Percentiles rank a stretch among this genome's conserved stretches.
phyloP scores from a whole-genome alignment of 2,888 invertebrate species.

The Perizoma flavofasciatum region DNA sequence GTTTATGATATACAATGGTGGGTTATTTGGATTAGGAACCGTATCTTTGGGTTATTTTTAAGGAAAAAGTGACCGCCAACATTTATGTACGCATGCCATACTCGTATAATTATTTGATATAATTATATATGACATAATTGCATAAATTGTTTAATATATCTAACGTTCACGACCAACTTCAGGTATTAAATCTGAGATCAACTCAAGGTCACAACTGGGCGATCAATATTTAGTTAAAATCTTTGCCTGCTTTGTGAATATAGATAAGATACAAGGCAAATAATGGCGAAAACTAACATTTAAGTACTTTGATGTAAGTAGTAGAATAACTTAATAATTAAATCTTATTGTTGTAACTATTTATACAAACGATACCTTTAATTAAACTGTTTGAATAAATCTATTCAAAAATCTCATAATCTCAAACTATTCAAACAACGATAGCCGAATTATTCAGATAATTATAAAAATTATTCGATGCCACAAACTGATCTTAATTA shows the following conservation, averaged over 20 bases:
- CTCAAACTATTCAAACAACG: slow-evolving; percentile 6
- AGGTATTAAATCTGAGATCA: too few species aligned
- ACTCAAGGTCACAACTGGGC: too few species aligned
- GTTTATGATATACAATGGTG: slow-evolving; percentile 17
- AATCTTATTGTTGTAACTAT: background rate
- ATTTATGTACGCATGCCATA: too few species aligned
- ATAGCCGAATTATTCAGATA: slow-evolving; percentile 6
- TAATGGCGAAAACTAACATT: slow-evolving; percentile 6
- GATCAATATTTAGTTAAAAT: too few species aligned
- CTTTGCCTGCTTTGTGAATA: background rate
- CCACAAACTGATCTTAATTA: slow-evolving; percentile 46
- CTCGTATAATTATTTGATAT: too few species aligned
- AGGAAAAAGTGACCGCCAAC: too few species aligned
- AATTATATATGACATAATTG: too few species aligned
- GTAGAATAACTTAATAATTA: background rate
- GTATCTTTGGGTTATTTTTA: slow-evolving; percentile 16
- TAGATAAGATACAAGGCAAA: background rate
- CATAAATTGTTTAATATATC: too few species aligned
- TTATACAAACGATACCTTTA: too few species aligned
- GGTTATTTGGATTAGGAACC: slow-evolving; percentile 32
- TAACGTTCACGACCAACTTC: too few species aligned
- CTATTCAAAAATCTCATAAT: slow-evolving; percentile 1
- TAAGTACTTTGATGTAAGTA: slow-evolving; percentile 2
- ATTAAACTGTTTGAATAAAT: slow-evolving; percentile 1
- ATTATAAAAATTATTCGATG: slow-evolving; percentile 38